Evolutionary conservation across 2,113 vertebrate genomes (phyloP).

Genomic region (Glareola pratincola): DNA sequence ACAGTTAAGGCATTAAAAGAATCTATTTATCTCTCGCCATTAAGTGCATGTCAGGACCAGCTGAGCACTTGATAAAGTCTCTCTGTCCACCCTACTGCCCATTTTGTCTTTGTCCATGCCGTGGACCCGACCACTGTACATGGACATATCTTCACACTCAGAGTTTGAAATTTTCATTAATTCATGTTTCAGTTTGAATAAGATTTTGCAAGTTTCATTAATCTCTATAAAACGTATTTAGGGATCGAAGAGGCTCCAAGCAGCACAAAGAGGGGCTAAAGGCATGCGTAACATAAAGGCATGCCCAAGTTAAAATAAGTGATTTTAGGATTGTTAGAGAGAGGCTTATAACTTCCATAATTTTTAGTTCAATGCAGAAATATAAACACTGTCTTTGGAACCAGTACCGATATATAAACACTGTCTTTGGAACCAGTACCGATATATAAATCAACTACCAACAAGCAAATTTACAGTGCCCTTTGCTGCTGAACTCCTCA

Average conservation of each 20-base stretch:
- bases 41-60: slow-evolving; percentile 39
- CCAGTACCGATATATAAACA: neutral
- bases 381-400: neutral
- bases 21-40: slow-evolving; percentile 57
- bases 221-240: neutral
- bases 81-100: slow-evolving; percentile 22
- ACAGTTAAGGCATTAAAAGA: slow-evolving; percentile 54
- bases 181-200: neutral
- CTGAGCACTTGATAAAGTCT: neutral
- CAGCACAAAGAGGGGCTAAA: neutral
- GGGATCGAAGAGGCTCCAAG: neutral
- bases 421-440: neutral
- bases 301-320: neutral
- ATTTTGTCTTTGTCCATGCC: neutral
- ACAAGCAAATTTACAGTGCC: neutral
- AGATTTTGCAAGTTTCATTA: neutral
- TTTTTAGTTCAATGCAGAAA: neutral
- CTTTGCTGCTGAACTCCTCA: neutral
- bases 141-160: neutral
- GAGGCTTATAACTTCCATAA: neutral
- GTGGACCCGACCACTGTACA: neutral
- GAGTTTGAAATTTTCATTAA: neutral
- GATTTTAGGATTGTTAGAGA: neutral
- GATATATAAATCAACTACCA: neutral
- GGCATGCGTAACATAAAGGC: neutral